phyloP scores from a whole-genome alignment of 2,888 invertebrate genomes.

The Amphipyra tragopoginis region DNA sequence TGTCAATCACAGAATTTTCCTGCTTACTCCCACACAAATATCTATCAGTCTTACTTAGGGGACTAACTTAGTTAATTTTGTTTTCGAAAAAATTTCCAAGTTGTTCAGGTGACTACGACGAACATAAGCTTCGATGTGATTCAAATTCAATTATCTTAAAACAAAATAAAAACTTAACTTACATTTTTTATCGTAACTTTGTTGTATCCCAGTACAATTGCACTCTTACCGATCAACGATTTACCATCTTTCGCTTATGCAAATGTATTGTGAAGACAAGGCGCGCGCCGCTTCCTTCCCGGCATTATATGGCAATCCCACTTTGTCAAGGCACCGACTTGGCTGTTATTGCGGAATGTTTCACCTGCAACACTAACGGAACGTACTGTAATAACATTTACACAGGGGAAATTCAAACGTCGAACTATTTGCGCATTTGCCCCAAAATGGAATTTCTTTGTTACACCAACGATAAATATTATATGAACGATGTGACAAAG shows the following conservation, averaged over 20 bases:
- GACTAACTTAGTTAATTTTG: conserved; percentile 74
- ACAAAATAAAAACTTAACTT: not conserved
- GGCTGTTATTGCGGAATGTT: conserved; percentile 82
- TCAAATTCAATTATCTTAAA: conserved; percentile 55
- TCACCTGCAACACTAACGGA: conserved; percentile 79
- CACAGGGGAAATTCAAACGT: conserved; percentile 88
- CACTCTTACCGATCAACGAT: conserved; percentile 51
- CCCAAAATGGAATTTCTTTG: conserved; percentile 87
- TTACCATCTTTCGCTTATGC: conserved; percentile 55
- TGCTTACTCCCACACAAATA: conserved; percentile 65
- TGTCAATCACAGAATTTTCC: conserved; percentile 71
- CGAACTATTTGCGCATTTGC: conserved; percentile 87
- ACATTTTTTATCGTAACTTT: conserved; percentile 3
- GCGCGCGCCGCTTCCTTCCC: conserved; percentile 55
- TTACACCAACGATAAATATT: conserved; percentile 85
- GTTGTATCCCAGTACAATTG: conserved; percentile 22
- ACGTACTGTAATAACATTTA: conserved; percentile 86
- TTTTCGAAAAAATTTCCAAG: conserved; percentile 65
- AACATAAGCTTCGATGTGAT: conserved; percentile 68
- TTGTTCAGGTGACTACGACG: conserved; percentile 75
- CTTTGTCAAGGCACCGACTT: conserved; percentile 69
- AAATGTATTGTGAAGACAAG: conserved; percentile 59
- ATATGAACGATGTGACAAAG: conserved; percentile 83
- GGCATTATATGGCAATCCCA: conserved; percentile 71
- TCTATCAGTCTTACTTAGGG: conserved; percentile 81